Evolutionary conservation across 1,140 invertebrate genomes (phyloP), one percentile per base, ranked within the genome.

Genomic region (Nylanderia fulva): DNA sequence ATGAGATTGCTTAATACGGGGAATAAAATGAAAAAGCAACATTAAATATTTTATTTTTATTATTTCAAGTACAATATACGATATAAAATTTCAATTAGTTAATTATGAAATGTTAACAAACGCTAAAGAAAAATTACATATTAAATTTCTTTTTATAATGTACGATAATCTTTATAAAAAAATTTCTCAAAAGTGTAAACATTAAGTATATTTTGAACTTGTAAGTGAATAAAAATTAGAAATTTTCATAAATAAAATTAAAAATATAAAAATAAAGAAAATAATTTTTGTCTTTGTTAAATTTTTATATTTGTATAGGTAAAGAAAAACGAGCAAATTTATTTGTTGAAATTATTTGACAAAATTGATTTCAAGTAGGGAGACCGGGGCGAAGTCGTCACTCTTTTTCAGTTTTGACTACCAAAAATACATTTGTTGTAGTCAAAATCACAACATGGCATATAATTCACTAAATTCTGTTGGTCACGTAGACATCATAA

Each of bases 1-100:
- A 92, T 11, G 63, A 11, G 3, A 87, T 42, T 79, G 45, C 93
- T 85, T 79, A 68, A 63, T 15, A 82, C 24, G 72, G 9, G 27
- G 39, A 60, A 18, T 52, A 21, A 74, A 60, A 60, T 1, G n/a
- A 61, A 3, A 48, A 24, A 54, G 7, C n/a, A 48, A 48, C 21
- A n/a, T 74, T 3, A 58, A 1, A 80, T 3, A n/a, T 68, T 27
- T 27, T 2, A 29, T 29, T 0, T 33, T 77, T 33, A 39, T 39
- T 36, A 24, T 63, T 39, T 42, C 3, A 48, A 48, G 15, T 15
- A 48, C 13, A 66, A 52, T 13, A 52, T 27, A 13, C 6, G n/a
- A 36, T 42, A 15, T 42, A 42, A 4, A 76, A 66, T 45, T 18
- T n/a, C 13, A 48, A 15, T 48, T 48, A 48, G 4, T 15, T 42